Conservation (phyloP, 2,797 vertebrate genomes). For the Picus viridis region DNA sequence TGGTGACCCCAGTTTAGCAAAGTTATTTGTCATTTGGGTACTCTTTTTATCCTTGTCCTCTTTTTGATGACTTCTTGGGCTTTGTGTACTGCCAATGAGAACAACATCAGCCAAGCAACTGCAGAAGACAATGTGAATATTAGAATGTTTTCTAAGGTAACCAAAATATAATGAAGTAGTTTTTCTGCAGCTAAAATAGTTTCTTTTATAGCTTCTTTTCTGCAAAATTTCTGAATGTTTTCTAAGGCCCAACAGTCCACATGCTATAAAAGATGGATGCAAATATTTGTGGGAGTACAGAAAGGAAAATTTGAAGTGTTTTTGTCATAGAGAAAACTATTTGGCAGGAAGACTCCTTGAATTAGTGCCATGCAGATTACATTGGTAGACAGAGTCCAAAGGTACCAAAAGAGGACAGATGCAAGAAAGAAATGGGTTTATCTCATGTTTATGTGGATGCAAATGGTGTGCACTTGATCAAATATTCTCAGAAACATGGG, state of each 20-base stretch:
- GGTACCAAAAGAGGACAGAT: slow-evolving; percentile 6
- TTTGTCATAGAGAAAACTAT: slow-evolving; percentile 5
- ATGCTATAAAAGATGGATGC: not conserved
- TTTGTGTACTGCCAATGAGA: not conserved
- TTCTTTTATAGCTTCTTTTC: not conserved
- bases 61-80: not conserved
- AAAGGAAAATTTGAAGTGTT: not conserved
- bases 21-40: not conserved
- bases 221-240: not conserved
- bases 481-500: not conserved
- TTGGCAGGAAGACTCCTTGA: slow-evolving; percentile 17
- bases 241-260: not conserved
- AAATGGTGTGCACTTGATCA: not conserved
- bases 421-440: slow-evolving; percentile 16
- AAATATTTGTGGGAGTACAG: not conserved
- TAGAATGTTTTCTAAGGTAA: not conserved
- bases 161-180: not conserved
- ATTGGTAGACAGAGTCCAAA: slow-evolving; percentile 17
- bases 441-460: not conserved
- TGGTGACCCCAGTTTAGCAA: not conserved
- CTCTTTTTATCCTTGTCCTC: not conserved
- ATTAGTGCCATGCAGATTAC: slow-evolving; percentile 21
- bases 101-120: not conserved
- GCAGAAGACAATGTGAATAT: not conserved
- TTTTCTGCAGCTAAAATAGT: not conserved